These are phyloP conservation scores for Hydrozoanthus tunicans DNA, from an alignment of 64 coral and sea anemone genomes.

Conservation along the genomic window DNA sequence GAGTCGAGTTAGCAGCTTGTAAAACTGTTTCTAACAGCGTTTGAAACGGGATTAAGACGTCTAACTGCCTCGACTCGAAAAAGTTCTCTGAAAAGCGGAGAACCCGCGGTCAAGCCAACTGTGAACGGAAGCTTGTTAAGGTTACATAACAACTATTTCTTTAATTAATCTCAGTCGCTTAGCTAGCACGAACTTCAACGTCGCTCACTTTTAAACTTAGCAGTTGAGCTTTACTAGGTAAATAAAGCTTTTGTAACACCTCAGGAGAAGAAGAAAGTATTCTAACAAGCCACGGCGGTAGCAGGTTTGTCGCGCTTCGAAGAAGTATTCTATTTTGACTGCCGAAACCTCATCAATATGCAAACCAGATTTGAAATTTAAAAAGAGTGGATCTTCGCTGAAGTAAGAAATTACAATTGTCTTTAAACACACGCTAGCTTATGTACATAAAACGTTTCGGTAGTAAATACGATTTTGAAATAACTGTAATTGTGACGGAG, in stretches of 20 bases:
- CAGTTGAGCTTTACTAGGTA: background rate
- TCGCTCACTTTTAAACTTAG: too few relatives aligned
- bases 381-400: constrained; percentile 16
- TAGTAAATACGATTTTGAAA: background rate
- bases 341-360: constrained; percentile 35
- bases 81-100: too few relatives aligned
- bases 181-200: too few relatives aligned
- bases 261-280: background rate
- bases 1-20: too few relatives aligned
- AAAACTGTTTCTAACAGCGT: too few relatives aligned
- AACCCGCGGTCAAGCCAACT: background rate
- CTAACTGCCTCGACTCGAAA: too few relatives aligned
- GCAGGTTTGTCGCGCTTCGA: background rate
- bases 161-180: background rate
- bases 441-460: too few relatives aligned
- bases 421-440: constrained; percentile 30
- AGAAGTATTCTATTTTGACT: background rate
- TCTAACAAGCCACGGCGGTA: too few relatives aligned
- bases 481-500: background rate
- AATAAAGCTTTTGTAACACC: background rate
- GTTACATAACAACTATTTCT: background rate
- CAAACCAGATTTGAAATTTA: constrained; percentile 37
- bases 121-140: background rate
- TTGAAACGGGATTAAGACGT: too few relatives aligned
- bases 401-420: constrained; percentile 30